Conservation (phyloP, 1,140 invertebrate species). For the Nixonia krombeini region DNA sequence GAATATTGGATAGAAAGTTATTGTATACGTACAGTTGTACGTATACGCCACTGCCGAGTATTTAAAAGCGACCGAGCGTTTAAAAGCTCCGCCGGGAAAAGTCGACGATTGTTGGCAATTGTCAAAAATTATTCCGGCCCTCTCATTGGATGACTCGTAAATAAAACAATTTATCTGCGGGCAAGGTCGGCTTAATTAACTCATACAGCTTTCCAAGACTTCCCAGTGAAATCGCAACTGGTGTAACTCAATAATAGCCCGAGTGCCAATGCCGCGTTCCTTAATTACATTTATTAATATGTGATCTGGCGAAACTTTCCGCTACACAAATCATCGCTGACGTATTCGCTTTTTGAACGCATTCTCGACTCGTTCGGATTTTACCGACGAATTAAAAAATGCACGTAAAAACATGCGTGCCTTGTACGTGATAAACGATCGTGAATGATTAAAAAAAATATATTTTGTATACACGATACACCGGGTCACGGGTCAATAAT, state of each 20-base stretch:
- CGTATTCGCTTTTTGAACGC: neutral
- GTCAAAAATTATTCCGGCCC: conserved; percentile 9
- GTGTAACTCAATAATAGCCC: neutral
- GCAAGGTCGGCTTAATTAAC: conserved; percentile 9
- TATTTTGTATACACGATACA: too few relatives aligned
- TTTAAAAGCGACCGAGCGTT: too few relatives aligned
- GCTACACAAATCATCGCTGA: neutral
- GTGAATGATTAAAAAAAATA: too few relatives aligned
- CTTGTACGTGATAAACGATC: too few relatives aligned
- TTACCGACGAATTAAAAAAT: too few relatives aligned
- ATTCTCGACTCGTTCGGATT: too few relatives aligned
- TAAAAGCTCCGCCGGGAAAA: neutral
- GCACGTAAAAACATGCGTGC: too few relatives aligned
- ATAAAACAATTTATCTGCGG: conserved; percentile 14
- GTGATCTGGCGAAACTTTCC: neutral
- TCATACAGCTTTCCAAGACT: conserved; percentile 2
- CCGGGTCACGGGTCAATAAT: too few relatives aligned
- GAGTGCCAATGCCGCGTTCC: too few relatives aligned
- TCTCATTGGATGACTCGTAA: conserved; percentile 13
- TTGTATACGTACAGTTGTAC: neutral
- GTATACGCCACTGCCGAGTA: too few relatives aligned
- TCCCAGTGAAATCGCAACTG: neutral
- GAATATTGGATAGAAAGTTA: neutral
- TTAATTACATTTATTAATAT: neutral
- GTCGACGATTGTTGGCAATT: neutral